Conservation (phyloP, 2,797 vertebrate species). For the Poeciliopsis gracilis region DNA sequence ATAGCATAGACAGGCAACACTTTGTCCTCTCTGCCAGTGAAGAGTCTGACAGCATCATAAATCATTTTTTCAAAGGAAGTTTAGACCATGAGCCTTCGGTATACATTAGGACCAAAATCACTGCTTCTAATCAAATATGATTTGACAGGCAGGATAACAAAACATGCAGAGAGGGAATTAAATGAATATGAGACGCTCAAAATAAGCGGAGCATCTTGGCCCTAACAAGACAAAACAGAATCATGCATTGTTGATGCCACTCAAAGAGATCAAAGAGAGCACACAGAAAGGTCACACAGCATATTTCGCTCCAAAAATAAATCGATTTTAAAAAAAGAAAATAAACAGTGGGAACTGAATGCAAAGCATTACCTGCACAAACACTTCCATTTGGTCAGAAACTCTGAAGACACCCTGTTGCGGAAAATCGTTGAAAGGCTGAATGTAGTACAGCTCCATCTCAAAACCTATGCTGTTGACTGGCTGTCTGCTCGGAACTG, state of each 20-base stretch:
- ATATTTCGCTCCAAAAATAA: background rate
- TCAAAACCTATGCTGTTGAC: slow-evolving; percentile 84
- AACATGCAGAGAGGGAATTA: slow-evolving; percentile 1
- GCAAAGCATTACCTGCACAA: slow-evolving; percentile 75
- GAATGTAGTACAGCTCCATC: slow-evolving; percentile 89
- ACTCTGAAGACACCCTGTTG: slow-evolving; percentile 70
- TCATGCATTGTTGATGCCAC: slow-evolving; percentile 19
- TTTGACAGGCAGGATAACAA: slow-evolving; percentile 17
- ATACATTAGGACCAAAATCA: slow-evolving; percentile 44
- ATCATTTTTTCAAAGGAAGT: slow-evolving; percentile 62
- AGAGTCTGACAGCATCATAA: slow-evolving; percentile 60
- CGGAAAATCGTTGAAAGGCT: slow-evolving; percentile 46
- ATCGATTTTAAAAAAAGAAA: slow-evolving; percentile 3
- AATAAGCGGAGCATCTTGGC: slow-evolving; percentile 28
- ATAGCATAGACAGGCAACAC: slow-evolving; percentile 39
- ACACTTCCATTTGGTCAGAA: slow-evolving; percentile 71
- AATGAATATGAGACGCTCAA: slow-evolving; percentile 2
- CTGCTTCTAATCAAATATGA: slow-evolving; percentile 40
- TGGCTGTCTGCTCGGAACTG: slow-evolving; percentile 39
- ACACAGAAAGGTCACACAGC: slow-evolving; percentile 36
- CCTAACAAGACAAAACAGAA: slow-evolving; percentile 42
- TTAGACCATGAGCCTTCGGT: slow-evolving; percentile 24
- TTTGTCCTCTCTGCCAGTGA: slow-evolving; percentile 58
- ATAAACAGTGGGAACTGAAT: slow-evolving; percentile 9
- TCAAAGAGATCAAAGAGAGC: slow-evolving; percentile 42